Base-by-base conservation (phyloP, 2,113 vertebrate species). In the Raja brachyura region DNA sequence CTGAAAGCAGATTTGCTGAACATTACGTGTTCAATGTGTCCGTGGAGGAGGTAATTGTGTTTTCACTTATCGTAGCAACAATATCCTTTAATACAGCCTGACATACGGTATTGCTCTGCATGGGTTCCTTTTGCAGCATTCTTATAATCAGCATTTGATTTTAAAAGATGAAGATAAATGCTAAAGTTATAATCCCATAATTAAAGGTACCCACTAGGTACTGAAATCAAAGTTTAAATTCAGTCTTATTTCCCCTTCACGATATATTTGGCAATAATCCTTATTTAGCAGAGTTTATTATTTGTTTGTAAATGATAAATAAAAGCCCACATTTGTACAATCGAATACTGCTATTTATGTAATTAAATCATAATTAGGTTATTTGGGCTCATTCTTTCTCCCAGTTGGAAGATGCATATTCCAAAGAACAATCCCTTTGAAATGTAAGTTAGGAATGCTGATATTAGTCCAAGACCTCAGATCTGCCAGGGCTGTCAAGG, bases 391-490 rank as follows among this genome's bases (percentile, higher is more conserved):
- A 73, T 54, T 39, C 68, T 92, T 48, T 22, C 33, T 70, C 63
- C 33, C 90, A 92, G 39, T 73, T 63, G 70, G 68, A 73, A 92
- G 66, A 73, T 85, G 22, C 48, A 85, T 85, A 85, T 85, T 92
- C 39, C 33, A 74, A 54, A 73, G 66, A 73, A 28, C 39, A 92
- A 73, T 54, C 39, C 68, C 20, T 92, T 74, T 92, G 88, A 74
- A 92, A 73, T 73, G 22, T 73, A 92, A 54, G 18, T 48, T 28
- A 14, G 68, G 33, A 73, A 39, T 10, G 8, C 70, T 92, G 68
- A 54, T 11, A 92, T 92, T 54, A 33, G 66, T 70, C 90, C 68
- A 48, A 74, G 22, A 54, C 33, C 22, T 74, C 33, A 74, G 66
- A 70, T 54, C 8, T 74, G 66, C 90, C 68, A 73, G 33, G 66